Evolutionary conservation across 2,797 vertebrate species (phyloP).

Genomic region (Oceanodroma leucorhoa): DNA sequence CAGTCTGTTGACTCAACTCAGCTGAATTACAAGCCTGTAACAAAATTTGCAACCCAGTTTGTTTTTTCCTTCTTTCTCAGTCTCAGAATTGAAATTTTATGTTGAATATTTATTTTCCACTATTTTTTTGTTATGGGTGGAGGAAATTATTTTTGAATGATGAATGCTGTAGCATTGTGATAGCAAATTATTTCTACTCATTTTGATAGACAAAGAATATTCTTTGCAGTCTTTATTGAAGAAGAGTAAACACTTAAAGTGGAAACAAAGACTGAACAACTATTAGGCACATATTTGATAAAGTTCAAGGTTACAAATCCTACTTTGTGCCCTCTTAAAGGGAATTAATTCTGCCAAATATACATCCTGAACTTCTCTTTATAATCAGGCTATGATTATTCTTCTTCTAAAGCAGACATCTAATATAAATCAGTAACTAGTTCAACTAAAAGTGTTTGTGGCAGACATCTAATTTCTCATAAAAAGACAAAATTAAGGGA

Average conservation of each 20-base stretch:
- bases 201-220: background rate
- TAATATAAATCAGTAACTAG: conserved; percentile 3
- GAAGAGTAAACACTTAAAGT: background rate
- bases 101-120: background rate
- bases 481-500: conserved; percentile 25
- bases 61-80: background rate
- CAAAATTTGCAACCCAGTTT: background rate
- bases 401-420: conserved; percentile 12
- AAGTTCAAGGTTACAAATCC: background rate
- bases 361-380: background rate
- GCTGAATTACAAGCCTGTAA: background rate
- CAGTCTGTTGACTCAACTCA: background rate
- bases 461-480: conserved; percentile 36
- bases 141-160: background rate
- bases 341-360: conserved; percentile 1
- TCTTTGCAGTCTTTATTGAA: background rate
- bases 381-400: background rate
- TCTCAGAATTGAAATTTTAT: background rate
- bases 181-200: background rate
- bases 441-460: background rate
- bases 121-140: background rate
- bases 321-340: background rate
- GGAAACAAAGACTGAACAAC: background rate
- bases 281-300: background rate
- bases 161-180: background rate